Evolutionary conservation across 35 echinoderm and acorn worm genomes (phyloP).

Genomic region (Apostichopus californicus): DNA sequence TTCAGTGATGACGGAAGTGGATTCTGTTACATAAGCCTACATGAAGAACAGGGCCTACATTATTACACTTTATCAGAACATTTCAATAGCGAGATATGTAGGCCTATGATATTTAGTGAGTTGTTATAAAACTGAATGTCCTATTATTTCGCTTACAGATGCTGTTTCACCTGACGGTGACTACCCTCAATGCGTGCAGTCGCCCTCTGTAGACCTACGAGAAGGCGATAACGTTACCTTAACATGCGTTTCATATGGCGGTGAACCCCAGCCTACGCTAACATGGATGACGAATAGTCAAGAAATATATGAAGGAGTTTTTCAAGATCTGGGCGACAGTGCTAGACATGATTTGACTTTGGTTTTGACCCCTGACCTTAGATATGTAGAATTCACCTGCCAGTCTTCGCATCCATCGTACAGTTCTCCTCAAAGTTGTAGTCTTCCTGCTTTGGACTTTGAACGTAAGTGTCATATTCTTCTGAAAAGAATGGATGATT

Average conservation of each 20-base stretch:
- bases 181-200: constrained; percentile 64
- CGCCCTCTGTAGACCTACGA: constrained; percentile 56
- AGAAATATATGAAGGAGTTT: constrained; percentile 51
- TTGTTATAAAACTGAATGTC: no score
- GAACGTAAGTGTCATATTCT: constrained; percentile 62
- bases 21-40: no score
- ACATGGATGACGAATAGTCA: constrained; percentile 60
- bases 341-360: constrained; percentile 62
- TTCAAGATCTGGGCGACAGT: constrained; percentile 33
- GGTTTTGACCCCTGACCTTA: constrained; percentile 60
- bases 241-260: constrained; percentile 71
- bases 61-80: no score
- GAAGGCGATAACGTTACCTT: constrained; percentile 80
- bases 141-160: constrained; percentile 37
- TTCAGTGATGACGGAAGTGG: no score
- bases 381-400: constrained; percentile 70
- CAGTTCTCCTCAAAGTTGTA: constrained; percentile 62
- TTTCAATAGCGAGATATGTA: no score
- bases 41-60: no score
- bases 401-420: constrained; percentile 80
- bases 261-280: constrained; percentile 78
- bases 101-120: no score
- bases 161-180: constrained; percentile 60
- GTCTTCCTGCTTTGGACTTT: constrained; percentile 62
- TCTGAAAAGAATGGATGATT: no score